Evolutionary conservation across 2,888 invertebrate species (phyloP), one percentile per base, ranked within the genome.

Genomic region (Malacosoma neustria): DNA sequence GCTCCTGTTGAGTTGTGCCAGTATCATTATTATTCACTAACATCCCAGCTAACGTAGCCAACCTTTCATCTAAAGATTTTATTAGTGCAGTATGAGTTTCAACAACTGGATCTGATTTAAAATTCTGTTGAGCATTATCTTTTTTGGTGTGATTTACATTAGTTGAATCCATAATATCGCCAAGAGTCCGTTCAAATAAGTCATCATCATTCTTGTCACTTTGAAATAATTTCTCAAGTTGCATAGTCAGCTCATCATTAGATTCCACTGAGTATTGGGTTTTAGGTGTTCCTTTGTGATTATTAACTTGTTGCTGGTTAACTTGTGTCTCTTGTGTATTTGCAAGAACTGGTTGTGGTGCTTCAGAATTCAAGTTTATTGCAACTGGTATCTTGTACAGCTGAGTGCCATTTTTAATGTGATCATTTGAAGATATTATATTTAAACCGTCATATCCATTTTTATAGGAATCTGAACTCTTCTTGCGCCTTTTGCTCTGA

Each of bases 181-280:
- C 75, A 4, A 76, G 47, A 14, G 65, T 57, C 32, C 64, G 62
- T 42, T 79, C 74, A 63, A 84, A 86, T 44, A 87, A 55, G 42
- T 84, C 82, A 49, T 84, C 82, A 49, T 81, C 80, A 57, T 70
- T 71, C 13, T 64, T 48, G 40, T 75, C 73, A 29, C 63, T 62
- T 46, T 79, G 67, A 51, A 86, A 87, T n/a, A 87, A 50, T 50
- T 79, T 76, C 48, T 85, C 82, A 46, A 86, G 52, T 45, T 84
- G 79, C 46, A 64, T 61, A 63, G 75, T 71, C 33, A 86, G 47
- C 35, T 82, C 67, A 57, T 79, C 72, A 49, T 77, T 76, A 15
- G 64, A 53, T 46, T 75, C 73, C 29, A 55, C 48, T 29, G 61
- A 55, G 9, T 52, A 43, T 40, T 49, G 50, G 35, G 44, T 39